Evolutionary conservation across 2,888 invertebrate species (phyloP).

Genomic region (Cryptus viduatorius): DNA sequence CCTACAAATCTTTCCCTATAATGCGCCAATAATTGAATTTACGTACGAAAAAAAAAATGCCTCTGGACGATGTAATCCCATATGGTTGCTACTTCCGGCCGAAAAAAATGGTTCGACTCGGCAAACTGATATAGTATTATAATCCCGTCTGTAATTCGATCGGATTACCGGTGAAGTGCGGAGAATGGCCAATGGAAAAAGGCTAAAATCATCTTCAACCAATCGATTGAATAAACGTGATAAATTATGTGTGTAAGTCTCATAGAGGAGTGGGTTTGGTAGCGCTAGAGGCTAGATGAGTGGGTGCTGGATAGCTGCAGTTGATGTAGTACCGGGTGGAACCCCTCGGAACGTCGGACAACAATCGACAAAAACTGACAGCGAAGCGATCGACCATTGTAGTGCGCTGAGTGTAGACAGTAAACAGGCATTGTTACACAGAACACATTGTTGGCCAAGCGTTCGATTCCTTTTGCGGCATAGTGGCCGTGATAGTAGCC

Average conservation of each 20-base stretch:
- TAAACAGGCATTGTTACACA: slow-evolving; percentile 82
- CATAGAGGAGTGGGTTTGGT: slow-evolving; percentile 47
- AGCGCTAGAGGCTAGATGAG: slow-evolving; percentile 30
- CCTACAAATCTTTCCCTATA: too few species aligned
- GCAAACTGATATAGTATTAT: slow-evolving; percentile 28
- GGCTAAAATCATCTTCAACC: slow-evolving; percentile 65
- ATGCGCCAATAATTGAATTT: too few species aligned
- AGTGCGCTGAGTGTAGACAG: slow-evolving; percentile 81
- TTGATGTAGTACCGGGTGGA: slow-evolving; percentile 67
- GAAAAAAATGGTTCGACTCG: slow-evolving; percentile 3
- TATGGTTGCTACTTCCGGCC: too few species aligned
- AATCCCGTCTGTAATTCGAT: slow-evolving; percentile 51
- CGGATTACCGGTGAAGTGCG: slow-evolving; percentile 54
- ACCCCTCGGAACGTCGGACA: slow-evolving; percentile 72
- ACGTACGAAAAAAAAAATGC: too few species aligned
- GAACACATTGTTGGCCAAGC: slow-evolving; percentile 77
- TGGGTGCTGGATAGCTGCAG: slow-evolving; percentile 37
- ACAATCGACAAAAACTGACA: slow-evolving; percentile 83
- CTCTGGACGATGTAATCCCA: too few species aligned
- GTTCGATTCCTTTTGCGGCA: slow-evolving; percentile 77
- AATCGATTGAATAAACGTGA: slow-evolving; percentile 82
- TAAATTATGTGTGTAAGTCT: slow-evolving; percentile 79
- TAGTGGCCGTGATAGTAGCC: slow-evolving; percentile 48
- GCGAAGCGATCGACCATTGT: slow-evolving; percentile 81
- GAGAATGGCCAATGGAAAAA: slow-evolving; percentile 34